Percentiles rank a stretch among this genome's conserved stretches.
Evolutionary conservation across 2,113 vertebrate species (phyloP).

Genomic region (Megaleporinus macrocephalus): DNA sequence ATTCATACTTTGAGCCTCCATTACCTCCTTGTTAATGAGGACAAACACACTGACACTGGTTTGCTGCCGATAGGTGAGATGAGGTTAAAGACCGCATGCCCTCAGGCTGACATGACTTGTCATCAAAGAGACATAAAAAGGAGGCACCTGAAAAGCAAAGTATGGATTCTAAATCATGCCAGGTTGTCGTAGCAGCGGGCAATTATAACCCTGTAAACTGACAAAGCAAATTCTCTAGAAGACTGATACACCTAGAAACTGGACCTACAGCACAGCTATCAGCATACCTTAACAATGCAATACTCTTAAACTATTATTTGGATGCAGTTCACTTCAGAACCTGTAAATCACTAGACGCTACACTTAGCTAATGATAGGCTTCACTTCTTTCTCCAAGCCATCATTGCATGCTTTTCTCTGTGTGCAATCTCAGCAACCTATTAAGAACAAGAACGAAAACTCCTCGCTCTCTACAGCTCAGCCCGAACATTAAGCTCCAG

Average conservation of each 20-base stretch:
- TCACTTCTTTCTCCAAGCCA: conserved; percentile 30
- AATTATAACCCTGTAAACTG: conserved; percentile 6
- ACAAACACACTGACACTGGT: neutral
- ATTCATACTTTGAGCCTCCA: too few relatives aligned
- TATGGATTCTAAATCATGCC: neutral
- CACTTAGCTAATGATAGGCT: conserved; percentile 52
- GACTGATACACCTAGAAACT: neutral
- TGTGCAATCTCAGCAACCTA: conserved; percentile 43
- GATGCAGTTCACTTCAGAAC: conserved; percentile 30
- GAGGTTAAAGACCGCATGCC: too few relatives aligned
- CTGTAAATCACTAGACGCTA: conserved; percentile 38
- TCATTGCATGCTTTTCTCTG: conserved; percentile 41
- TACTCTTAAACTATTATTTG: conserved; percentile 40
- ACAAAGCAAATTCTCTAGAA: neutral
- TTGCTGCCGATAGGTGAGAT: too few relatives aligned
- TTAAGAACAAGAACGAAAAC: conserved; percentile 59
- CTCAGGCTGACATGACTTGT: neutral
- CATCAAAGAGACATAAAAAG: neutral
- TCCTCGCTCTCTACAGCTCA: conserved; percentile 35
- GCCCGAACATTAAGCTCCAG: conserved; percentile 30
- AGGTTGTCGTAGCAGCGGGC: neutral
- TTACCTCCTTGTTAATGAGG: neutral
- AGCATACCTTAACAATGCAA: neutral
- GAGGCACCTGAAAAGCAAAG: neutral
- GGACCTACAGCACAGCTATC: neutral